These are phyloP conservation scores for Caerostris extrusa DNA, from an alignment of 1,140 invertebrate species.

Conservation along the genomic window DNA sequence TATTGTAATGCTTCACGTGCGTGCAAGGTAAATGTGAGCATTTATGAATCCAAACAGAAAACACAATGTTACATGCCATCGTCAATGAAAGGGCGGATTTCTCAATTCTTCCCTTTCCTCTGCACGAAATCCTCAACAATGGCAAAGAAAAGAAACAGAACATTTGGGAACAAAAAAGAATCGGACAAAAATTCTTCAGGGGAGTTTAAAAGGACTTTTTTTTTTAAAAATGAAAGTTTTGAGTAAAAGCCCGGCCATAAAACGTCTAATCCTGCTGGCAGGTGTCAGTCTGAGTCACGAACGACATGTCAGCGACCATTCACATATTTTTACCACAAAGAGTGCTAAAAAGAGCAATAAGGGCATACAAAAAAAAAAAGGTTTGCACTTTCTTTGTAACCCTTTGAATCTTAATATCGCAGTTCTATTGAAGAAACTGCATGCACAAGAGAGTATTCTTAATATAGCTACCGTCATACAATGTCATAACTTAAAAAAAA, in stretches of 20 bases:
- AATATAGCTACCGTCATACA: background rate
- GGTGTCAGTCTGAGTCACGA: conserved; percentile 14
- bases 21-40: background rate
- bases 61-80: background rate
- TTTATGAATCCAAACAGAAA: conserved; percentile 21
- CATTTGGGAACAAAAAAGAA: background rate
- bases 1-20: background rate
- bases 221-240: background rate
- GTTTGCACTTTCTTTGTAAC: background rate
- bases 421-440: background rate
- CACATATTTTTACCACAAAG: background rate
- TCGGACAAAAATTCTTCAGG: background rate
- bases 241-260: background rate
- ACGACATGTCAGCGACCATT: background rate
- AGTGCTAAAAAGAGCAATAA: background rate
- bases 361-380: no score
- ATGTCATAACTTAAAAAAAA: no score
- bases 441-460: background rate
- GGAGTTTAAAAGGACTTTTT: background rate
- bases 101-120: background rate
- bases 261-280: background rate
- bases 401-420: background rate
- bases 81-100: background rate
- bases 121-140: background rate
- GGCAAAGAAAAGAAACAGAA: background rate